phyloP scores from a whole-genome alignment of 1,140 invertebrate genomes.

The Panagrolaimus sp. region DNA sequence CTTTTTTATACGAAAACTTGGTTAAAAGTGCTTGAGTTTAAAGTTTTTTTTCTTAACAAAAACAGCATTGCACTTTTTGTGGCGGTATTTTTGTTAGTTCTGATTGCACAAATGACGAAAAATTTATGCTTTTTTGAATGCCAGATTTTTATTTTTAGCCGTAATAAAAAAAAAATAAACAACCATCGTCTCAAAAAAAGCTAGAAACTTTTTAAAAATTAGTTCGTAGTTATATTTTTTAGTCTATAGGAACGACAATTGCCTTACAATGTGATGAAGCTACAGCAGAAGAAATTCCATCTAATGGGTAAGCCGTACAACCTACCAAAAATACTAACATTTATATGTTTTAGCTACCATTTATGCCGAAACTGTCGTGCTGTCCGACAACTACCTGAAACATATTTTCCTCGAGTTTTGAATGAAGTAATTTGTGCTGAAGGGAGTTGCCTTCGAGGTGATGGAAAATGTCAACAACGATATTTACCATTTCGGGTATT shows the following conservation, averaged over 20 bases:
- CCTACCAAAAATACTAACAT: not conserved
- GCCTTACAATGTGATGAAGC: constrained; percentile 19
- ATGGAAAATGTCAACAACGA: constrained; percentile 30
- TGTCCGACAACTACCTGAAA: constrained; percentile 27
- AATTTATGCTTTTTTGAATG: too few species aligned
- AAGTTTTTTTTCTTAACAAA: too few species aligned
- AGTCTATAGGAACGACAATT: constrained; percentile 16
- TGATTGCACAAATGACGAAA: too few species aligned
- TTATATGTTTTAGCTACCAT: constrained; percentile 20
- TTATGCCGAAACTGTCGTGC: constrained; percentile 32
- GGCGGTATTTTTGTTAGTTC: too few species aligned
- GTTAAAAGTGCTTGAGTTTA: too few species aligned
- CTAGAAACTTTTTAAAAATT: too few species aligned
- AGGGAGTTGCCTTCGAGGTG: constrained; percentile 25
- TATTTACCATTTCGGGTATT: constrained; percentile 33
- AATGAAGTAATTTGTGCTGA: constrained; percentile 37
- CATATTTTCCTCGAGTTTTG: constrained; percentile 31
- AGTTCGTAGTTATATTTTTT: too few species aligned
- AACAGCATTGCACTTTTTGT: too few species aligned
- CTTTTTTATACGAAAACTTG: too few species aligned
- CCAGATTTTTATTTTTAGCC: too few species aligned
- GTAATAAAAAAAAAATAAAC: too few species aligned
- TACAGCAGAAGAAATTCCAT: constrained; percentile 10
- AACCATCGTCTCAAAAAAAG: too few species aligned
- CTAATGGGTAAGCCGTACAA: constrained; percentile 8